phyloP scores from a whole-genome alignment of 2,888 invertebrate genomes.

The Hyposoter didymator region DNA sequence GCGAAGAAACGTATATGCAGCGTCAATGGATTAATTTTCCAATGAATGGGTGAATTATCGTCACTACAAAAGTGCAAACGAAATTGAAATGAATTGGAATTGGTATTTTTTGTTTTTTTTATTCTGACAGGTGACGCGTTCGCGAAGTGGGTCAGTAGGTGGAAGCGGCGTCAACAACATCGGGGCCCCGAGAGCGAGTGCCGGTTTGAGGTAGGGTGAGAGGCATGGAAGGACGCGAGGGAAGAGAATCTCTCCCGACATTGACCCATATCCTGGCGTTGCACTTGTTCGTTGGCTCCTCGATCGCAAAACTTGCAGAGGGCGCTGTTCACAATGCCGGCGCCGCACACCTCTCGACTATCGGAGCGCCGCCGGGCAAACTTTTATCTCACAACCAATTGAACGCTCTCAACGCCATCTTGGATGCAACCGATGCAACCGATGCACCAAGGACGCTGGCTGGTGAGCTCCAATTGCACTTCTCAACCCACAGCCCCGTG shows the following conservation, averaged over 20 bases:
- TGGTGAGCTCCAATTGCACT: background rate
- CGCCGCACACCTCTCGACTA: background rate
- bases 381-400: slow-evolving; percentile 18
- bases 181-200: slow-evolving; percentile 30
- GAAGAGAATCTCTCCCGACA: slow-evolving; percentile 76
- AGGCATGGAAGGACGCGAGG: slow-evolving; percentile 34
- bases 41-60: background rate
- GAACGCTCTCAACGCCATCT: slow-evolving; percentile 5
- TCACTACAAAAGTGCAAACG: background rate
- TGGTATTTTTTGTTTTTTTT: slow-evolving; percentile 16
- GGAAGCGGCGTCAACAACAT: slow-evolving; percentile 74
- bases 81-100: background rate
- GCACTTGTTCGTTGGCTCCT: slow-evolving; percentile 66
- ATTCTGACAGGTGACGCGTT: slow-evolving; percentile 53
- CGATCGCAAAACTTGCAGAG: slow-evolving; percentile 1
- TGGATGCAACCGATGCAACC: background rate
- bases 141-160: slow-evolving; percentile 79
- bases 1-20: background rate
- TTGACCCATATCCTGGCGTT: slow-evolving; percentile 79
- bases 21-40: background rate
- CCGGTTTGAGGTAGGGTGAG: slow-evolving; percentile 39
- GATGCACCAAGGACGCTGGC: slow-evolving; percentile 10
- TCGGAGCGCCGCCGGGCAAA: slow-evolving; percentile 12
- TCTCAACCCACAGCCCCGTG: background rate
- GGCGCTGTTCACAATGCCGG: slow-evolving; percentile 13